Conservation (phyloP, 2,888 invertebrate genomes). For the Plagiodera versicolora region DNA sequence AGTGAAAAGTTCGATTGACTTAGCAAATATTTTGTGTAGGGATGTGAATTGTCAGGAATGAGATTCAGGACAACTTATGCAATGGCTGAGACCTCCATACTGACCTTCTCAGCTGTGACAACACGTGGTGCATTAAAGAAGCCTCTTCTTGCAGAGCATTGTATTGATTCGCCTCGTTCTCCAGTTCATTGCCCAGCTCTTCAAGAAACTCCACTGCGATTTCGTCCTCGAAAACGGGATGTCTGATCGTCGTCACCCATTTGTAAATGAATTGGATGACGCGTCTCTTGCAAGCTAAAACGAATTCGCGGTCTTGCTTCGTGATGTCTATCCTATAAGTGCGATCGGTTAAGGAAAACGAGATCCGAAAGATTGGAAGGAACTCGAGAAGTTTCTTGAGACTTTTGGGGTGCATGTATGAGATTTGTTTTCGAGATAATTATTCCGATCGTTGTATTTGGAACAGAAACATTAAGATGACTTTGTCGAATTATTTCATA, state of each 20-base stretch:
- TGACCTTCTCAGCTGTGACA: conserved; percentile 62
- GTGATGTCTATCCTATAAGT: conserved; percentile 62
- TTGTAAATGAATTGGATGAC: conserved; percentile 78
- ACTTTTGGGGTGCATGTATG: no score
- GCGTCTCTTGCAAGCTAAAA: conserved; percentile 69
- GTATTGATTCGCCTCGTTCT: conserved; percentile 64
- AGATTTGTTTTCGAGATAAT: no score
- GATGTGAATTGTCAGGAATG: no score
- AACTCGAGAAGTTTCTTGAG: not conserved
- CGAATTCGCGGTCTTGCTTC: conserved; percentile 67
- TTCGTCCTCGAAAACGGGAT: conserved; percentile 75
- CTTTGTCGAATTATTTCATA: no score
- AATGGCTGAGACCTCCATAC: no score
- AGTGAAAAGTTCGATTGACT: no score
- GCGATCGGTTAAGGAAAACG: conserved; percentile 29
- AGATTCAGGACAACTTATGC: no score
- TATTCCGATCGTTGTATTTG: no score
- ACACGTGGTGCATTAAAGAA: conserved; percentile 68
- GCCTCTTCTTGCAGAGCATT: conserved; percentile 68
- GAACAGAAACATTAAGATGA: no score
- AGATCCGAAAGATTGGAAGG: no score
- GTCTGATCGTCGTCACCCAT: conserved; percentile 73
- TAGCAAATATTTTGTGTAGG: no score
- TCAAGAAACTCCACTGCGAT: conserved; percentile 73
- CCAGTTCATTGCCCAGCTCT: conserved; percentile 71